Conservation (phyloP, 2,888 invertebrate species). For the Pristionchus japonicus region DNA sequence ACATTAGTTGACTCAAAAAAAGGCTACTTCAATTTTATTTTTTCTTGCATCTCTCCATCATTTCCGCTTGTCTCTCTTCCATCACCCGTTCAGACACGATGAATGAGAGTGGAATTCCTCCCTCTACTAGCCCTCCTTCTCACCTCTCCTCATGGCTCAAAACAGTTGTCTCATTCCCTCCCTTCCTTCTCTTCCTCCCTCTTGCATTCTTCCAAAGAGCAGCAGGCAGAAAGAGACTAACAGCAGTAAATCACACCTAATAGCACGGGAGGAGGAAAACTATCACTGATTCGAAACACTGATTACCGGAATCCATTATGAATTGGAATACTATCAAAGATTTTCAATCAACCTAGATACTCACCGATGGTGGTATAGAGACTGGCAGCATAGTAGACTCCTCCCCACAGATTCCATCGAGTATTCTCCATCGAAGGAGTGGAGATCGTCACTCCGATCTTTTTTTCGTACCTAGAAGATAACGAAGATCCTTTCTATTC, state of each 20-base stretch:
- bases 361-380: slow-evolving; percentile 69
- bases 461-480: slow-evolving; percentile 58
- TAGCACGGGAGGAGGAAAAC: background rate
- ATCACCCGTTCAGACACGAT: background rate
- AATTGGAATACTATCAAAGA: no score
- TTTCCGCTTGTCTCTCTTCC: background rate
- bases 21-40: no score
- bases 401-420: slow-evolving; percentile 67
- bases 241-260: slow-evolving; percentile 11
- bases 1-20: no score
- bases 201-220: slow-evolving; percentile 30
- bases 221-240: slow-evolving; percentile 24
- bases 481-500: background rate
- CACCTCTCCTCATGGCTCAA: background rate
- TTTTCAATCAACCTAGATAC: no score
- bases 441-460: slow-evolving; percentile 55
- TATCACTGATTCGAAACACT: background rate
- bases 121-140: slow-evolving; percentile 5
- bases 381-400: slow-evolving; percentile 66
- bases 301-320: no score
- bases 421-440: slow-evolving; percentile 59
- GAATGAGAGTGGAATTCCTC: background rate
- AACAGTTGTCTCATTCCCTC: slow-evolving; percentile 30
- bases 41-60: background rate
- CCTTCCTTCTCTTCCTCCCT: background rate